These are phyloP conservation scores for Hybognathus amarus DNA, from an alignment of 2,797 vertebrate species.

Conservation along the genomic window DNA sequence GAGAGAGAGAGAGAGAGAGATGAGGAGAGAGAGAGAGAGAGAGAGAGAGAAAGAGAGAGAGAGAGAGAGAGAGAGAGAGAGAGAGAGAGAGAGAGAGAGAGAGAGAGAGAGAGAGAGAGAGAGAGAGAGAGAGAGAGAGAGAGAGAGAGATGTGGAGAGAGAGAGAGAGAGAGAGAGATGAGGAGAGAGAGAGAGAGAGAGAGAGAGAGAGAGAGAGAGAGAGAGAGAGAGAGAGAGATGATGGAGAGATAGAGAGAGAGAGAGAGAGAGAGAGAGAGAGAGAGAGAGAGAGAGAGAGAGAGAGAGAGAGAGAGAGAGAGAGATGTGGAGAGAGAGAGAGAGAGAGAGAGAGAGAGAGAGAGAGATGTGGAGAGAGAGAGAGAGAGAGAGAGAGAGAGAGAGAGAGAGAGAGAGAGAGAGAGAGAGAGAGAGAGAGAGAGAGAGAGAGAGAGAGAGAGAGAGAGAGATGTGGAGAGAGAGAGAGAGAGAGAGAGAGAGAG, in stretches of 20 bases:
- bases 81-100: constrained; percentile 29
- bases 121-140: constrained; percentile 17
- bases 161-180: constrained; percentile 44
- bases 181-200: constrained; percentile 48
- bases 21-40: constrained; percentile 44
- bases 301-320: constrained; percentile 38
- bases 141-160: background rate
- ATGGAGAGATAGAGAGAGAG: background rate
- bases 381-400: constrained; percentile 51
- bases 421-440: background rate
- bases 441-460: background rate
- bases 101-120: constrained; percentile 33
- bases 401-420: constrained; percentile 39
- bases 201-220: constrained; percentile 45
- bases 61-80: background rate
- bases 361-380: constrained; percentile 35
- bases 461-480: constrained; percentile 53
- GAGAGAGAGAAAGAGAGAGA: constrained; percentile 30
- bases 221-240: constrained; percentile 12
- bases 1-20: constrained; percentile 3
- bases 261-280: background rate
- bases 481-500: constrained; percentile 21
- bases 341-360: constrained; percentile 42
- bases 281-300: constrained; percentile 47
- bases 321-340: constrained; percentile 37